A percentile compares a stretch with the other conserved stretches of the same genome.
Evolutionary conservation across 2,797 vertebrate species (phyloP).

Genomic region (Linurgus olivaceus): DNA sequence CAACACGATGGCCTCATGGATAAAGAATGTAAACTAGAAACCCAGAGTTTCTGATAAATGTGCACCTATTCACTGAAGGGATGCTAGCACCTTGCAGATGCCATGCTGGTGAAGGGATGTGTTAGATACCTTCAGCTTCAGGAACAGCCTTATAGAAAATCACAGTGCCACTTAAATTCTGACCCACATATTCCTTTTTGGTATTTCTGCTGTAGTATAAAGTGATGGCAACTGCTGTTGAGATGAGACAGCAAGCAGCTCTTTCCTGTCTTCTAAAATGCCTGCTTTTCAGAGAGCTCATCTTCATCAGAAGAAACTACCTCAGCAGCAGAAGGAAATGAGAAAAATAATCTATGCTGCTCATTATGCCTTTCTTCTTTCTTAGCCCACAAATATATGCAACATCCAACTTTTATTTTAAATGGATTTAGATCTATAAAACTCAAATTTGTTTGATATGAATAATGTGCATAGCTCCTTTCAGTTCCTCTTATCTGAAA

Average conservation of each 20-base stretch:
- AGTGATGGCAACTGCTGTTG: neutral
- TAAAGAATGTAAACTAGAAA: neutral
- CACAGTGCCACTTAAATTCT: neutral
- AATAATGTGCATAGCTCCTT: neutral
- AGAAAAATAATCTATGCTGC: neutral
- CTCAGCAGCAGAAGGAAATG: neutral
- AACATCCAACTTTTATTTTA: neutral
- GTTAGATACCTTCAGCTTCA: neutral
- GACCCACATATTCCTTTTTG: neutral
- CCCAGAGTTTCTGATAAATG: neutral
- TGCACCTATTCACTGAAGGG: neutral
- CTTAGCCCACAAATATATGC: neutral
- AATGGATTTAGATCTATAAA: neutral
- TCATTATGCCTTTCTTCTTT: neutral
- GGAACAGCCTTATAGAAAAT: neutral
- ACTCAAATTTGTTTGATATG: slow-evolving; percentile 28
- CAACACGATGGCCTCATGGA: neutral
- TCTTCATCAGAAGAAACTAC: neutral
- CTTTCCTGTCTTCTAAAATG: neutral
- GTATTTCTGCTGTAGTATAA: neutral
- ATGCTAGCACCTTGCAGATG: neutral
- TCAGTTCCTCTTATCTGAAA: slow-evolving; percentile 12
- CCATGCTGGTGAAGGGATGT: neutral
- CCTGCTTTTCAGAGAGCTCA: neutral
- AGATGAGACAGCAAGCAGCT: neutral